Conservation (phyloP, 2,888 invertebrate species). For the Metopia argyrocephala region DNA sequence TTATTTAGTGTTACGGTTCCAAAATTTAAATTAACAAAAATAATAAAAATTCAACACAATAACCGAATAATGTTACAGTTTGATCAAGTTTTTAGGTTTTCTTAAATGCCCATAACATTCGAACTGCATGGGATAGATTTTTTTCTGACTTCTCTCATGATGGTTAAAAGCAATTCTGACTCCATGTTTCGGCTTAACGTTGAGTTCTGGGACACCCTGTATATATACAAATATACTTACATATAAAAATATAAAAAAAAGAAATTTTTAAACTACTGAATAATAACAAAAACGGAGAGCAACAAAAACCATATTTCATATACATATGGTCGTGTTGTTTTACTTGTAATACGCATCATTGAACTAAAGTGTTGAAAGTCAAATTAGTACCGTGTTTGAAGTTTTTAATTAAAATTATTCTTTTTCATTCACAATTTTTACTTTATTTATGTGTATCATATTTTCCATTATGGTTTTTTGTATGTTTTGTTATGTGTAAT, state of each 20-base stretch:
- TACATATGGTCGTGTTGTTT: conserved; percentile 11
- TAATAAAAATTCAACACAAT: no score
- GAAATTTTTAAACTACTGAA: conserved; percentile 37
- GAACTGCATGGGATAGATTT: no score
- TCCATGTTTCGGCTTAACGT: no score
- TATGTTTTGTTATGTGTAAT: not conserved
- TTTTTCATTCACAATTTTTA: conserved; percentile 28
- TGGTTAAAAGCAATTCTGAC: no score
- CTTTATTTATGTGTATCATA: conserved; percentile 3
- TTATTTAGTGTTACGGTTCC: no score
- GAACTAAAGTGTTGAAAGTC: conserved; percentile 63
- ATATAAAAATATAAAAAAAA: conserved; percentile 20
- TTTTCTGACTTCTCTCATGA: no score
- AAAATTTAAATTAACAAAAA: no score
- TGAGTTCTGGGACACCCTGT: no score
- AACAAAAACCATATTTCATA: conserved; percentile 15
- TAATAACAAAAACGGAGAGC: not conserved
- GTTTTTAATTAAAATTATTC: conserved; percentile 62
- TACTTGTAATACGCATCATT: conserved; percentile 56
- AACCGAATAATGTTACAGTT: no score
- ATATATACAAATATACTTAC: not conserved
- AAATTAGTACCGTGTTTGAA: conserved; percentile 61
- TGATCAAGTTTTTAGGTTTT: no score
- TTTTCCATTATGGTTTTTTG: not conserved
- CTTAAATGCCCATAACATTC: no score